Percentiles rank a stretch among this genome's conserved stretches.
Evolutionary conservation across 2,113 vertebrate species (phyloP).

Genomic region (Alouatta palliata): DNA sequence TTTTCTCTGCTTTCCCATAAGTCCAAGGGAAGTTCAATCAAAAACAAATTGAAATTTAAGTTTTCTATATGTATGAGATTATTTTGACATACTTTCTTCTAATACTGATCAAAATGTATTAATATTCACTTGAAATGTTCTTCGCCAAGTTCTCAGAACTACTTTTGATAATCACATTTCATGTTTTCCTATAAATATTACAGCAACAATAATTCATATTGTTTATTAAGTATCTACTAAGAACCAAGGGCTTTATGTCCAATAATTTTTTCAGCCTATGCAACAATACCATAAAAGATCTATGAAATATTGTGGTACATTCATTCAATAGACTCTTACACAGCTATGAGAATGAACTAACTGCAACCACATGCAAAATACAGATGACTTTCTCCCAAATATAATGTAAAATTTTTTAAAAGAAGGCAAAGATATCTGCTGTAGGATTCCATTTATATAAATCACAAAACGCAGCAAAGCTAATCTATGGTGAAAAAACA

Average conservation of each 20-base stretch:
- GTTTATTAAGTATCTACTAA: background rate
- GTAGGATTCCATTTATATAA: background rate
- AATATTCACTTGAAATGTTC: background rate
- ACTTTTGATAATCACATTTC: background rate
- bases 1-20: background rate
- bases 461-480: background rate
- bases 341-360: background rate
- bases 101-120: background rate
- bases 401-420: background rate
- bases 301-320: background rate
- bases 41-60: slow-evolving; percentile 39
- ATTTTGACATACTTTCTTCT: slow-evolving; percentile 20
- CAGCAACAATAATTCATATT: background rate
- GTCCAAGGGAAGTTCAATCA: background rate
- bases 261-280: background rate
- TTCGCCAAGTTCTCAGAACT: background rate
- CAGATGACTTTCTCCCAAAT: background rate
- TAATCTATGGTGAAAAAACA: background rate
- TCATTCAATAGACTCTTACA: background rate
- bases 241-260: no score
- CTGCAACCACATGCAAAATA: background rate
- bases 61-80: background rate
- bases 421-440: background rate
- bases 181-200: background rate
- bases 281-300: background rate